Evolutionary conservation across 2,888 invertebrate genomes (phyloP).

Genomic region (Spicauda simplicius): DNA sequence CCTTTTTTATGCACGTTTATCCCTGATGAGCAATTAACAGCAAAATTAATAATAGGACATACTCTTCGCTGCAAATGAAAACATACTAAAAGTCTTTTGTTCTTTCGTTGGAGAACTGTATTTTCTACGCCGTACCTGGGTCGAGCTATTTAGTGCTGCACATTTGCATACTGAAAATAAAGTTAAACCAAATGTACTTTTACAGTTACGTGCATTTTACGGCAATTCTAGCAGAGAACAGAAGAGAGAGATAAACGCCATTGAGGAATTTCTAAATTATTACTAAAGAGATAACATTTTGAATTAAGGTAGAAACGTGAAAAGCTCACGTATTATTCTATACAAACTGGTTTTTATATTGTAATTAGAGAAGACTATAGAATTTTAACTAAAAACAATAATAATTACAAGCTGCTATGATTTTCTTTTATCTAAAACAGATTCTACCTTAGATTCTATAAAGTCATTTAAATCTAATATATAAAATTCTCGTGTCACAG

Average conservation of each 20-base stretch:
- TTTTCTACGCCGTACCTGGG: not conserved
- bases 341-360: not conserved
- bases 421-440: no score
- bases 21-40: no score
- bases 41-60: not conserved
- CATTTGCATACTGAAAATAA: slow-evolving; percentile 26
- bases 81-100: slow-evolving; percentile 9
- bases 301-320: not conserved
- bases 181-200: slow-evolving; percentile 20
- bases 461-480: no score
- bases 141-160: slow-evolving; percentile 11
- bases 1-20: not conserved
- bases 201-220: slow-evolving; percentile 14
- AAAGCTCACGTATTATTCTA: not conserved
- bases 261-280: not conserved
- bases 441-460: no score
- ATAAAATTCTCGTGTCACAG: no score
- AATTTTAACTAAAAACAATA: no score
- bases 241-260: not conserved
- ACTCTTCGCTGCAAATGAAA: not conserved
- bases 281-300: not conserved
- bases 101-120: not conserved
- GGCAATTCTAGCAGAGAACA: slow-evolving; percentile 8
- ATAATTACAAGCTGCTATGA: no score
- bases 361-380: no score